These are phyloP conservation scores for Hoplodrina blanda DNA, from an alignment of 2,888 invertebrate genomes.

Conservation along the genomic window DNA sequence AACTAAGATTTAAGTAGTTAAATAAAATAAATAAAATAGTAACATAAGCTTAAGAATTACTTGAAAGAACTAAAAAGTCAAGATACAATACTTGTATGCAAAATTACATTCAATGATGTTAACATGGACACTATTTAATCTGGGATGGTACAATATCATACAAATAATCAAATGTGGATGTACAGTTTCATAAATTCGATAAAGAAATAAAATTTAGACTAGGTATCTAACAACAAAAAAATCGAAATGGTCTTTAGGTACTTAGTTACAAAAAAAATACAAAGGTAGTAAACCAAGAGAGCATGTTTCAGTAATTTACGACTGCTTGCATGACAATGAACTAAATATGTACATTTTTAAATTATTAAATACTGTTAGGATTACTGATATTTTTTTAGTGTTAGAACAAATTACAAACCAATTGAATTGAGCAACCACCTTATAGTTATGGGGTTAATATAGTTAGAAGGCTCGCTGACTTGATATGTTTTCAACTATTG, in stretches of 20 bases:
- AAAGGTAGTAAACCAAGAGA: conserved; percentile 16
- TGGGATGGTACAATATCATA: not conserved
- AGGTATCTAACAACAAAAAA: not conserved
- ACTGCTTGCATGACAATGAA: conserved; percentile 2
- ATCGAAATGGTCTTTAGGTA: not conserved
- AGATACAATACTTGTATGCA: conserved; percentile 13
- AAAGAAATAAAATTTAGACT: not conserved
- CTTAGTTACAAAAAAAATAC: not conserved
- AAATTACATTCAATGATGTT: not conserved
- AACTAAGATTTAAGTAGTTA: conserved; percentile 34
- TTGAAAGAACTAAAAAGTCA: conserved; percentile 4
- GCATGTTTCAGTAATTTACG: not conserved
- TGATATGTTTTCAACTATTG: conserved; percentile 68
- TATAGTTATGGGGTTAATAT: conserved; percentile 34
- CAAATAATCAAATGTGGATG: not conserved
- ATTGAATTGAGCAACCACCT: conserved; percentile 53
- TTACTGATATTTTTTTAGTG: conserved; percentile 6
- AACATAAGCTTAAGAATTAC: conserved; percentile 1
- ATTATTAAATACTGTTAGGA: conserved; percentile 12
- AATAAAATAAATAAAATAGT: conserved; percentile 16
- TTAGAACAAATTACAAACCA: conserved; percentile 25
- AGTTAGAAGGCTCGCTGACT: conserved; percentile 43
- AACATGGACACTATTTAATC: conserved; percentile 1
- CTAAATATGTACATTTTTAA: too few relatives aligned
- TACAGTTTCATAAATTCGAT: not conserved